A percentile compares a stretch with the other conserved stretches of the same genome.
phyloP scores from a whole-genome alignment of 2,797 vertebrate species.

The Alosa sapidissima region DNA sequence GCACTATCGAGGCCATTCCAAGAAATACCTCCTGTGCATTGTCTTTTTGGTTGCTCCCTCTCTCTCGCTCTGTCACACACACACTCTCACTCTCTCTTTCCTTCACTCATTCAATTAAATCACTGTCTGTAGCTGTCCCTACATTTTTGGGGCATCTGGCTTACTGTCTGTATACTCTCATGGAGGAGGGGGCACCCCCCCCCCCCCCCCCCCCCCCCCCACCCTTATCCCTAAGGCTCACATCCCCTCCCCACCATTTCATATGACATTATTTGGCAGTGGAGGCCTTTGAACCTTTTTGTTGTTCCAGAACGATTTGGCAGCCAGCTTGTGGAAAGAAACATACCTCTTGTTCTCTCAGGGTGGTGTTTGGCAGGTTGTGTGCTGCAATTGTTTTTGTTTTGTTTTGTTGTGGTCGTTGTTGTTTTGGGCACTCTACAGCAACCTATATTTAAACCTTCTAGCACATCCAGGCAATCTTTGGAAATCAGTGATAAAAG shows the following conservation, averaged over 20 bases:
- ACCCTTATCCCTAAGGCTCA: background rate
- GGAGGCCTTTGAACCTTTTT: background rate
- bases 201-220: too few relatives aligned
- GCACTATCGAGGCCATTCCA: background rate
- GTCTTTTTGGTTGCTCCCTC: background rate
- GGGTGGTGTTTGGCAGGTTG: background rate
- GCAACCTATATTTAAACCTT: constrained; percentile 1
- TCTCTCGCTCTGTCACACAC: too few relatives aligned
- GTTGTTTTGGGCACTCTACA: background rate
- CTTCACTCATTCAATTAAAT: background rate
- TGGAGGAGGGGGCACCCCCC: background rate
- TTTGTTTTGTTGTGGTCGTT: background rate
- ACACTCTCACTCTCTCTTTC: background rate
- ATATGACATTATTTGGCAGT: background rate
- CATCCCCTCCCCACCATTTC: background rate
- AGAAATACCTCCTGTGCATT: background rate
- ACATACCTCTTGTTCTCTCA: background rate
- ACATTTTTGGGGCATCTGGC: background rate
- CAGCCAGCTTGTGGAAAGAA: background rate
- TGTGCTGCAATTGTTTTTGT: background rate
- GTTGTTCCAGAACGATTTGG: background rate
- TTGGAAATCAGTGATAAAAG: background rate
- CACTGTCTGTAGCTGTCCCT: background rate
- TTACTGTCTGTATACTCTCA: background rate
- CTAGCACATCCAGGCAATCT: background rate